A percentile compares a stretch with the other conserved stretches of the same genome.
Evolutionary conservation across 2,888 invertebrate species (phyloP).

Genomic region (Cheilosia pagana): DNA sequence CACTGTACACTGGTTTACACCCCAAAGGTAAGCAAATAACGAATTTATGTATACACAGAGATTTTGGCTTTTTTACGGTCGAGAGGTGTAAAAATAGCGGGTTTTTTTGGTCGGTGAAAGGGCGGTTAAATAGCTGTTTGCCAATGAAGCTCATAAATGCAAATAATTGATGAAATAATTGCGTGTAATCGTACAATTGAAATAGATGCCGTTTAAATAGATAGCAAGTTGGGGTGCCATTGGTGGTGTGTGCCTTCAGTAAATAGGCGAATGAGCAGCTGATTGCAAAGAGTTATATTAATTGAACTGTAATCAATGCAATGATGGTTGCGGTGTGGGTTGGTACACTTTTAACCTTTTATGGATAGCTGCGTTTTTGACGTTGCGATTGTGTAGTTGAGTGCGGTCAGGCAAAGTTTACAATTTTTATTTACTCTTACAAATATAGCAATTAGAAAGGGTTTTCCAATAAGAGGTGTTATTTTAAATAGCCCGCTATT

Average conservation of each 20-base stretch:
- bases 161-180: conserved; percentile 50
- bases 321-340: not conserved
- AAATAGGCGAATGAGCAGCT: not conserved
- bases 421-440: too few species aligned
- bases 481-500: too few species aligned
- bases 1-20: conserved; percentile 46
- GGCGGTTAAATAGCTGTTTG: conserved; percentile 20
- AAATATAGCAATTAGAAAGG: too few species aligned
- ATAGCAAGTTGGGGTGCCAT: conserved; percentile 1
- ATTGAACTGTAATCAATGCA: not conserved
- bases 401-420: too few species aligned
- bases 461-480: too few species aligned
- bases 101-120: not conserved
- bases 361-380: not conserved
- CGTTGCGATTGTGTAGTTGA: not conserved
- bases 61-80: conserved; percentile 43
- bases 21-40: conserved; percentile 52
- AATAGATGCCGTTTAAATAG: conserved; percentile 2
- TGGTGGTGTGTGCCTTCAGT: not conserved
- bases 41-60: conserved; percentile 16
- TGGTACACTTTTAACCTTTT: not conserved
- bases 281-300: conserved; percentile 1
- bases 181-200: conserved; percentile 15
- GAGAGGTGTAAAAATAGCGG: conserved; percentile 34
- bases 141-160: conserved; percentile 29